Evolutionary conservation across 1,140 invertebrate species (phyloP).

Genomic region (Aplysia californica): DNA sequence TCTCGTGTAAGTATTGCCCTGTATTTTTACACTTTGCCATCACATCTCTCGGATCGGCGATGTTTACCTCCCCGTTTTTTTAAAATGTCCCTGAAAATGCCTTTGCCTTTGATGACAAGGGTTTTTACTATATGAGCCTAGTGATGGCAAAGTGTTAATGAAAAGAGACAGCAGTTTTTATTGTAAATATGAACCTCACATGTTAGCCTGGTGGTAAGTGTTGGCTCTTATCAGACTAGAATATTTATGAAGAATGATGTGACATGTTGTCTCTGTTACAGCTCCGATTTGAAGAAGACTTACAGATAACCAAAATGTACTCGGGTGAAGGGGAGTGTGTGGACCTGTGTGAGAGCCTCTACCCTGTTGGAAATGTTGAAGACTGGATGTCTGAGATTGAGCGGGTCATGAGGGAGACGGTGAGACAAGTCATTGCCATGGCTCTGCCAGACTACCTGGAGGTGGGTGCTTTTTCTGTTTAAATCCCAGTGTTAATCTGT

Average conservation of each 20-base stretch:
- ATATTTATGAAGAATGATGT: background rate
- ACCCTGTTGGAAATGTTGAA: conserved; percentile 69
- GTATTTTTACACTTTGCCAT: no score
- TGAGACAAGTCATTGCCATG: conserved; percentile 61
- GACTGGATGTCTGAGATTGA: conserved; percentile 69
- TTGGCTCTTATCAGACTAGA: background rate
- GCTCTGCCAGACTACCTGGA: conserved; percentile 61
- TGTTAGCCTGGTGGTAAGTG: background rate
- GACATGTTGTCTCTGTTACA: no score
- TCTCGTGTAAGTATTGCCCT: conserved; percentile 67
- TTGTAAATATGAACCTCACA: no score
- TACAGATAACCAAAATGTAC: conserved; percentile 67
- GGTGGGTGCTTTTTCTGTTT: conserved; percentile 50
- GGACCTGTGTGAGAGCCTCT: conserved; percentile 60
- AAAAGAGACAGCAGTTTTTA: no score
- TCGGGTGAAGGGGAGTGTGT: conserved; percentile 68
- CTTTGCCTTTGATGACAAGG: no score
- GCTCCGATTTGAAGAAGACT: conserved; percentile 67
- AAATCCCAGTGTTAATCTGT: no score
- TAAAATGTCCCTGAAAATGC: no score
- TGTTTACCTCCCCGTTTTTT: no score
- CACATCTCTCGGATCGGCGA: no score
- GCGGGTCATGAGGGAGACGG: conserved; percentile 63
- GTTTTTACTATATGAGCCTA: no score
- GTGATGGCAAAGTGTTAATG: no score